These are phyloP conservation scores for Trematocara variabile DNA, from an alignment of 2,113 vertebrate species.

Conservation along the genomic window DNA sequence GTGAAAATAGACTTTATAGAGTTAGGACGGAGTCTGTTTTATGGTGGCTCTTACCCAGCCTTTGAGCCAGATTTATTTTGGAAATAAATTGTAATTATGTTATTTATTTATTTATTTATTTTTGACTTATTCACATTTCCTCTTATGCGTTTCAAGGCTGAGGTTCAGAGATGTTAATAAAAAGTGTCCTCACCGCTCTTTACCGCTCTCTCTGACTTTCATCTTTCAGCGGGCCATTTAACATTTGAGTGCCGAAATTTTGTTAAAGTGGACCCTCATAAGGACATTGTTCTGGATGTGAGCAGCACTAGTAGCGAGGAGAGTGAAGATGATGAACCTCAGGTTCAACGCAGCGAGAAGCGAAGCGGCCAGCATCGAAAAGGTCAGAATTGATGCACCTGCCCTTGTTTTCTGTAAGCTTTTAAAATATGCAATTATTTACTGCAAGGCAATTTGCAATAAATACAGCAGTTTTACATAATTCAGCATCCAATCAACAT, in stretches of 20 bases:
- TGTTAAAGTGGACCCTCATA: slow-evolving; percentile 93
- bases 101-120: background rate
- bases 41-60: background rate
- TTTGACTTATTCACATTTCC: background rate
- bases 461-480: background rate
- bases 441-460: background rate
- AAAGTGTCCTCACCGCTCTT: background rate
- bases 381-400: slow-evolving; percentile 13
- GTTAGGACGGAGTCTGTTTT: background rate
- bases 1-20: background rate
- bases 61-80: background rate
- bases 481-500: background rate
- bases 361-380: slow-evolving; percentile 75
- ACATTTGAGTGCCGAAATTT: slow-evolving; percentile 98
- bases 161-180: background rate
- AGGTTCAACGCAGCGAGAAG: slow-evolving; percentile 71
- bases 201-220: background rate
- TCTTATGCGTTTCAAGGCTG: background rate
- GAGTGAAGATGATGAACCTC: slow-evolving; percentile 79
- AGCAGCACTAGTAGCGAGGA: slow-evolving; percentile 97
- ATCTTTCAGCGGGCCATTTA: slow-evolving; percentile 87
- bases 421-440: background rate
- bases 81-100: background rate
- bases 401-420: background rate
- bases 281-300: slow-evolving; percentile 97